Evolutionary conservation across 2,888 invertebrate species (phyloP).

Genomic region (Eueremaeus valkanovi): DNA sequence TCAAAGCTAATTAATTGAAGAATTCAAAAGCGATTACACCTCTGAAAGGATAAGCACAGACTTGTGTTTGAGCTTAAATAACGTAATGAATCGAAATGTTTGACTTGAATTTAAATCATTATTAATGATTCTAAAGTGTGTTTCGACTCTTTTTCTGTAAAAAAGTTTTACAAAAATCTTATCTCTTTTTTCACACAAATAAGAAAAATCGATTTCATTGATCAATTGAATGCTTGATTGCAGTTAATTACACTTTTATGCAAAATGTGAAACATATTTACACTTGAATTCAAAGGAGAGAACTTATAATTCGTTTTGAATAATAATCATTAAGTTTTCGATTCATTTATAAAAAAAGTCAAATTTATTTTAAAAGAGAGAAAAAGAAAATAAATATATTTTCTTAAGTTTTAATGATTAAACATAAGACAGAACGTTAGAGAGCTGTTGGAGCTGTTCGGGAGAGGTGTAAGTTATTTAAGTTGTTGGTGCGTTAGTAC

Average conservation of each 20-base stretch:
- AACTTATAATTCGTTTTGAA: not conserved
- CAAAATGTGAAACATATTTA: slow-evolving; percentile 20
- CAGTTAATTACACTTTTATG: slow-evolving; percentile 28
- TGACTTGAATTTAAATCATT: not conserved
- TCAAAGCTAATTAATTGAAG: not conserved
- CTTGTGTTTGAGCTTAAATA: slow-evolving; percentile 16
- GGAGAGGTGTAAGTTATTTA: slow-evolving; percentile 17
- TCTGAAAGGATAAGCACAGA: slow-evolving; percentile 1
- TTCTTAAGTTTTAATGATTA: not conserved
- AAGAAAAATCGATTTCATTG: slow-evolving; percentile 31
- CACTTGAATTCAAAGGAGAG: slow-evolving; percentile 16
- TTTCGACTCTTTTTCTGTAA: slow-evolving; percentile 11
- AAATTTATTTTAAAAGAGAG: not conserved
- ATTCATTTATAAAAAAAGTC: not conserved
- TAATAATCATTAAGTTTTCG: slow-evolving; percentile 25
- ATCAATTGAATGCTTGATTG: slow-evolving; percentile 8
- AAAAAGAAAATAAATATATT: no score
- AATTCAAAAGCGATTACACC: not conserved
- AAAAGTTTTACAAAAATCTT: not conserved
- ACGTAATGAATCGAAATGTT: not conserved
- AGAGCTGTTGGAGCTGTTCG: not conserved
- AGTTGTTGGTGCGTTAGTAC: not conserved
- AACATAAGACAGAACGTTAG: not conserved
- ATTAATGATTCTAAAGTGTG: not conserved
- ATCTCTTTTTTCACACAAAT: slow-evolving; percentile 10